A percentile compares a stretch with the other conserved stretches of the same genome.
Evolutionary conservation across 2,797 vertebrate genomes (phyloP).

Genomic region (Gadopsis marmoratus): DNA sequence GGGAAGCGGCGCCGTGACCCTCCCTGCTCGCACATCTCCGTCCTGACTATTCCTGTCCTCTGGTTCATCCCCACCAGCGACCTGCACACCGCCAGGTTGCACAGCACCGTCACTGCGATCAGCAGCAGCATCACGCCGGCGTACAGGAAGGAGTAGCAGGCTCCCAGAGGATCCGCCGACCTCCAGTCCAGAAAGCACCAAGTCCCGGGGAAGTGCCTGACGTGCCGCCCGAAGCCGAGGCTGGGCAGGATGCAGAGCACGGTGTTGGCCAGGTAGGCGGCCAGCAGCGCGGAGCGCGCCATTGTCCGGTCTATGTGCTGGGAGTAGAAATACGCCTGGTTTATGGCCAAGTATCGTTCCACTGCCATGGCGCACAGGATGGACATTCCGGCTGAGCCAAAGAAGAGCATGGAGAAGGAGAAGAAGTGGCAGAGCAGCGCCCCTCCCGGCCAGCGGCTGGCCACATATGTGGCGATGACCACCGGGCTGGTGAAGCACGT

Average conservation of each 20-base stretch:
- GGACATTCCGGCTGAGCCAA: constrained; percentile 87
- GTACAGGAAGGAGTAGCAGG: constrained; percentile 86
- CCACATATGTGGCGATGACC: constrained; percentile 86
- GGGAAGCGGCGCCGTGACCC: constrained; percentile 83
- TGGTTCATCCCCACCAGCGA: constrained; percentile 87
- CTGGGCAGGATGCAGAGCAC: constrained; percentile 86
- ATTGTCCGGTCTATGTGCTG: constrained; percentile 83
- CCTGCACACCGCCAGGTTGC: constrained; percentile 85
- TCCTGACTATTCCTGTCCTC: constrained; percentile 78
- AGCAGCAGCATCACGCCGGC: constrained; percentile 85
- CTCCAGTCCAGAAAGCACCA: constrained; percentile 90
- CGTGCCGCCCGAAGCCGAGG: constrained; percentile 86
- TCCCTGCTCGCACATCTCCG: constrained; percentile 75
- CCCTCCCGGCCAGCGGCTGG: constrained; percentile 84
- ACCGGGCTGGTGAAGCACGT: constrained; percentile 89
- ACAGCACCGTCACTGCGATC: constrained; percentile 83
- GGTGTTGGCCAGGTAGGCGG: constrained; percentile 81
- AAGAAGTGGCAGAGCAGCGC: constrained; percentile 86
- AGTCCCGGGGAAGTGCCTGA: constrained; percentile 84
- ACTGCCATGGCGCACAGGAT: constrained; percentile 89
- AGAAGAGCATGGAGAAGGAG: constrained; percentile 90
- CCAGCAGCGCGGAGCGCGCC: constrained; percentile 83
- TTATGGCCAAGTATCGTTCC: constrained; percentile 88
- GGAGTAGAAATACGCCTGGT: constrained; percentile 88
- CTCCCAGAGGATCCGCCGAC: constrained; percentile 77